phyloP scores from a whole-genome alignment of 2,797 vertebrate species.

The Prunella strophiata region DNA sequence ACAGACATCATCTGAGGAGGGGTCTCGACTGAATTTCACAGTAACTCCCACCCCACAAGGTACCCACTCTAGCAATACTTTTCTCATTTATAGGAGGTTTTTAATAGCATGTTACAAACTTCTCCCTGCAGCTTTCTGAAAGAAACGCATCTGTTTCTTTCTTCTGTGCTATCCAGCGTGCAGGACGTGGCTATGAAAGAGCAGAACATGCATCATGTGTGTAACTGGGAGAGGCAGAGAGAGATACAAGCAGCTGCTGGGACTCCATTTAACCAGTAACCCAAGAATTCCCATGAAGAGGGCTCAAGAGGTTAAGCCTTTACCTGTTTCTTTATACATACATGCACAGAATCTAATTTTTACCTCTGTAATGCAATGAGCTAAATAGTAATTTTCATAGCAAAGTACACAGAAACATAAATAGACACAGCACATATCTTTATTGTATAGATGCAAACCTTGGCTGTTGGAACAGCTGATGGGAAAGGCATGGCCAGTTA shows the following conservation, averaged over 20 bases:
- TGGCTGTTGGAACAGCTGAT: background rate
- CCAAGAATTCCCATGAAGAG: constrained; percentile 45
- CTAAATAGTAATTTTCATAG: background rate
- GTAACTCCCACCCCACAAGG: background rate
- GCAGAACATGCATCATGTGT: background rate
- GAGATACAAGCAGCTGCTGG: constrained; percentile 14
- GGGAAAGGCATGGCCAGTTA: background rate
- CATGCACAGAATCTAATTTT: background rate
- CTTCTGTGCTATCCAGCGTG: background rate
- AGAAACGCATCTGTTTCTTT: constrained; percentile 45
- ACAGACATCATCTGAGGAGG: background rate
- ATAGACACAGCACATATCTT: background rate
- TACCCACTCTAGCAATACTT: background rate
- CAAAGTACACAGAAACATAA: background rate
- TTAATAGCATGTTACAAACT: background rate
- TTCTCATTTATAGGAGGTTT: constrained; percentile 23
- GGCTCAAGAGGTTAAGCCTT: background rate
- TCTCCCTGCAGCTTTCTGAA: constrained; percentile 44
- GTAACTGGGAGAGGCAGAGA: background rate
- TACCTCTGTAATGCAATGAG: background rate
- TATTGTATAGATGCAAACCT: background rate
- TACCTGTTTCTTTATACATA: background rate
- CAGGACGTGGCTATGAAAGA: background rate
- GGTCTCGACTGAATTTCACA: background rate
- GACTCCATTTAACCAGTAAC: constrained; percentile 39